Evolutionary conservation across 1,140 invertebrate genomes (phyloP).

Genomic region (Periplaneta americana): DNA sequence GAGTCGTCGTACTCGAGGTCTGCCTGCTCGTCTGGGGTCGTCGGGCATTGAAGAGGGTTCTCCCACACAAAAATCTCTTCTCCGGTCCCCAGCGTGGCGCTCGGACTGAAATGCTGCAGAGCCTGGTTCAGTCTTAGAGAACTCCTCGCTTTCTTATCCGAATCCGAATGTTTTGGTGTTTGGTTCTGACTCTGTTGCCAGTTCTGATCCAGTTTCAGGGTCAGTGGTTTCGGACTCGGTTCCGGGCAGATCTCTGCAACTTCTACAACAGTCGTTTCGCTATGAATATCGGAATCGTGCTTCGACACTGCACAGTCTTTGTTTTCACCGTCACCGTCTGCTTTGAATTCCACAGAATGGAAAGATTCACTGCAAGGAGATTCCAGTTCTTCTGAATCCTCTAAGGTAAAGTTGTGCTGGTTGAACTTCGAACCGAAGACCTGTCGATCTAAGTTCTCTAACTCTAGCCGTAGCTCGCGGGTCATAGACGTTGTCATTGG

Average conservation of each 20-base stretch:
- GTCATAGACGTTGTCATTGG: slow-evolving; percentile 83
- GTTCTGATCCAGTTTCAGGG: slow-evolving; percentile 8
- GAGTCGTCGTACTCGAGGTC: slow-evolving; percentile 57
- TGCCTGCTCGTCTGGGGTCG: slow-evolving; percentile 61
- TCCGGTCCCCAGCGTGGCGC: neutral
- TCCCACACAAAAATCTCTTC: slow-evolving; percentile 68
- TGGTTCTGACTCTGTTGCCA: neutral
- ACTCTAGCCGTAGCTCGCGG: slow-evolving; percentile 68
- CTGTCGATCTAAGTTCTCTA: slow-evolving; percentile 75
- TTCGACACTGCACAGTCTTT: slow-evolving; percentile 36
- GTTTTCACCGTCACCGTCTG: slow-evolving; percentile 14
- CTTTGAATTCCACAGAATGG: slow-evolving; percentile 2
- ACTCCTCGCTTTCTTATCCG: neutral
- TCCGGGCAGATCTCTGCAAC: slow-evolving; percentile 14
- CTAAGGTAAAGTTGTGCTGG: slow-evolving; percentile 8
- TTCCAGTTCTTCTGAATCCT: slow-evolving; percentile 17
- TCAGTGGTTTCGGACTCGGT: slow-evolving; percentile 1
- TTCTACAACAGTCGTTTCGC: slow-evolving; percentile 10
- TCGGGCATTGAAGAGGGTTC: slow-evolving; percentile 57
- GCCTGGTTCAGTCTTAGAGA: neutral
- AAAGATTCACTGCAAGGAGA: slow-evolving; percentile 18
- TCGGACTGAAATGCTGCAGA: slow-evolving; percentile 8
- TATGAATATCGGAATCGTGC: slow-evolving; percentile 31
- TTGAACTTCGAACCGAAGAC: slow-evolving; percentile 48
- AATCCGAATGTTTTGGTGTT: neutral